Evolutionary conservation across 1,140 invertebrate species (phyloP).

Genomic region (Drosophila arizonae): DNA sequence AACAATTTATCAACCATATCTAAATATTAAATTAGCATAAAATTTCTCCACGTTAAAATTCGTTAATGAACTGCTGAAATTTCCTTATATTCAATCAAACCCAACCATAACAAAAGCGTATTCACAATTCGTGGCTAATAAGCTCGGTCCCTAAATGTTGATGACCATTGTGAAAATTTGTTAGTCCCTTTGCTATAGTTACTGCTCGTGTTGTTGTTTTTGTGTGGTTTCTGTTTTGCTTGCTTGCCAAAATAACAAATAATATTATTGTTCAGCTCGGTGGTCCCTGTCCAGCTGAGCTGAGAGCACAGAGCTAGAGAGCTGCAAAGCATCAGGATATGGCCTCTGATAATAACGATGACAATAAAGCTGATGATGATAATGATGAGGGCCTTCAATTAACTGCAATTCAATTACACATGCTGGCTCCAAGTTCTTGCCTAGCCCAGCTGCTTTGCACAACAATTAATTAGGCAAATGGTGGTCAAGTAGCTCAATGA

Average conservation of each 20-base stretch:
- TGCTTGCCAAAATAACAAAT: slow-evolving; percentile 58
- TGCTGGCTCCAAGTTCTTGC: slow-evolving; percentile 16
- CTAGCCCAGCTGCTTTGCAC: slow-evolving; percentile 20
- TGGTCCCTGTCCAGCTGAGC: slow-evolving; percentile 21
- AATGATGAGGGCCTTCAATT: slow-evolving; percentile 59
- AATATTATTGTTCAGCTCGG: slow-evolving; percentile 56
- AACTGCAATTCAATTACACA: slow-evolving; percentile 63
- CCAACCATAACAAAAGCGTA: background rate
- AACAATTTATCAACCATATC: too few relatives aligned
- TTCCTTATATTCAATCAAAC: too few relatives aligned
- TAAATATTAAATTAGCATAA: too few relatives aligned
- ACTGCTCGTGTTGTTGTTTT: slow-evolving; percentile 15
- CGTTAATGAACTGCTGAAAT: too few relatives aligned
- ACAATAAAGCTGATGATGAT: slow-evolving; percentile 3
- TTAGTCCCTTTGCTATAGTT: slow-evolving; percentile 17
- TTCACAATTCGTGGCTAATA: slow-evolving; percentile 4
- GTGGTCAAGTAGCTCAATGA: slow-evolving; percentile 19
- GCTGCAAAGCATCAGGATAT: background rate
- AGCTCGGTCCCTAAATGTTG: slow-evolving; percentile 3
- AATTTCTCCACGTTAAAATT: too few relatives aligned
- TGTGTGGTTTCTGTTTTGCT: slow-evolving; percentile 63
- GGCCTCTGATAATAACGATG: background rate
- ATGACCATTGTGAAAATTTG: slow-evolving; percentile 18
- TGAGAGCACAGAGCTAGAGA: background rate
- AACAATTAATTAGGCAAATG: slow-evolving; percentile 68